Conservation (phyloP, 2,797 vertebrate species). For the Choloepus didactylus region DNA sequence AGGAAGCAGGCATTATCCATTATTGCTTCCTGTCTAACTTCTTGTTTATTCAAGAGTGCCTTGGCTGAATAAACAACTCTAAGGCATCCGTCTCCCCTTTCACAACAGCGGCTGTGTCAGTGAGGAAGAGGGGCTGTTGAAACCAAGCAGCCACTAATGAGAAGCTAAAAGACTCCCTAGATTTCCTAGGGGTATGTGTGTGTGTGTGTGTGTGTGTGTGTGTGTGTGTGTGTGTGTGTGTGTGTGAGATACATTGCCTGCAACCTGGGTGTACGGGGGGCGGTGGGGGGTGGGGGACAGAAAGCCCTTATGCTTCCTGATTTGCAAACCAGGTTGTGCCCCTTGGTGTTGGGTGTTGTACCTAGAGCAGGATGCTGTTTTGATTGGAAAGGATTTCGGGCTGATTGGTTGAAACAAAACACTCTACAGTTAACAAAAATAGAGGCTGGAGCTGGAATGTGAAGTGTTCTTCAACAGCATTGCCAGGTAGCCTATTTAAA, state of each 20-base stretch:
- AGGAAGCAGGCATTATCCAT: not conserved
- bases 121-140: not conserved
- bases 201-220: not conserved
- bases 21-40: not conserved
- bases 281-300: not conserved
- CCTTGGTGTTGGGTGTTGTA: not conserved
- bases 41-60: conserved; percentile 18
- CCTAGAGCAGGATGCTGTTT: conserved; percentile 40
- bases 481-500: conserved; percentile 55
- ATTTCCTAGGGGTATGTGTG: not conserved
- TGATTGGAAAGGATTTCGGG: conserved; percentile 67
- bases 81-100: not conserved
- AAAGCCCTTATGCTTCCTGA: not conserved
- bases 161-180: not conserved
- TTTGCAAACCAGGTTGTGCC: not conserved
- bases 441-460: conserved; percentile 60
- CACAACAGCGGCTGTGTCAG: not conserved
- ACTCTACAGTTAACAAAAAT: conserved; percentile 77
- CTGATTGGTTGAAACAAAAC: conserved; percentile 74
- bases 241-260: not conserved
- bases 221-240: not conserved
- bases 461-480: not conserved
- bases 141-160: not conserved
- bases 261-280: not conserved
- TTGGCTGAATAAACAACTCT: not conserved